Base-by-base conservation (phyloP, 1,140 invertebrate species). In the Cyrtorhinus lividipennis region DNA sequence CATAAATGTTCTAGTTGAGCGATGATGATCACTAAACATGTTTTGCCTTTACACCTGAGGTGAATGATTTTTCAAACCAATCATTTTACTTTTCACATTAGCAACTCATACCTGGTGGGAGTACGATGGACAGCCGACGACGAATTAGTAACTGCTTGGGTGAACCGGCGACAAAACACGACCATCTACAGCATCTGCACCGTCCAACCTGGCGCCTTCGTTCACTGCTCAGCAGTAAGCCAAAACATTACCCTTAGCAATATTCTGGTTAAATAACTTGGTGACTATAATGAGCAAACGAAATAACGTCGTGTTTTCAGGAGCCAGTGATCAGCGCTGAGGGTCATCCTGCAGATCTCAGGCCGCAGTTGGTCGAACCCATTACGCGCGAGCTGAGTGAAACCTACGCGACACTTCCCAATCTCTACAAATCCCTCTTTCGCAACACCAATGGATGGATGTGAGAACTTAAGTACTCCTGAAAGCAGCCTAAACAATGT, bases 141-240 rank as follows among this genome's bases (percentile, higher is more conserved):
- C 30, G 76, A 81, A 63, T 73, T 88, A 2, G 78, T 79, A 1
- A 84, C 95, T 24, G 85, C 90, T 5, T 97, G 93, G 93, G 75
- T 94, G 66, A 94, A 91, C 67, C 79, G 93, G 65, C 78, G 83
- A 1, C 93, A 95, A 74, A 96, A 95, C 74, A 76, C 88, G 56
- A 90, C 90, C 1, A 79, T 93, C 48, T 81, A 95, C 25, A 88
- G 88, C 0, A 78, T 92, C n/a, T 97, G 92, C 74, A 85, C 85
- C 64, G 84, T 44, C 38, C 38, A 44, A n/a, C 38, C 38, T n/a
- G n/a, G n/a, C n/a, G 8, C 38, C n/a, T 44, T n/a, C 8, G 38
- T 44, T 44, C 8, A 44, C 38, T 44, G 38, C 38, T 44, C 38
- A n/a, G 38, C n/a, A n/a, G 38, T 44, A 44, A 8, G 38, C n/a